A percentile compares a stretch with the other conserved stretches of the same genome.
Evolutionary conservation across 2,888 invertebrate species (phyloP).

Genomic region (Ecliptopera silaceata): DNA sequence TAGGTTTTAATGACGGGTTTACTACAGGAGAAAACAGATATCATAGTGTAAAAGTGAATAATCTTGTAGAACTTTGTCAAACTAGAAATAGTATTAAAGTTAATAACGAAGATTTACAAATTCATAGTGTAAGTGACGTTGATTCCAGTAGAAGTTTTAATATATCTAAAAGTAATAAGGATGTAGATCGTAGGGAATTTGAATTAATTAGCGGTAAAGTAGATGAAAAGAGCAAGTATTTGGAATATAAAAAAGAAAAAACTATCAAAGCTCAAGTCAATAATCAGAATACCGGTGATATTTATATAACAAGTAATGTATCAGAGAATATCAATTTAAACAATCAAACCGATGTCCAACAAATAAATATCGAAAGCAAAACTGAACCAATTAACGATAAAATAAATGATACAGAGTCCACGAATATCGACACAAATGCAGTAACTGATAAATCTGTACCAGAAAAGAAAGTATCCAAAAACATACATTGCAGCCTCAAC

Average conservation of each 20-base stretch:
- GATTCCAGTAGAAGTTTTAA: background rate
- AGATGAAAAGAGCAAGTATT: background rate
- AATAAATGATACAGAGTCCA: background rate
- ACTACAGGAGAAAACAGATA: background rate
- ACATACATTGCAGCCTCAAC: conserved; percentile 3
- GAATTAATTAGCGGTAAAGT: background rate
- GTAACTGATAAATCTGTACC: background rate
- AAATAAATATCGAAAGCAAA: background rate
- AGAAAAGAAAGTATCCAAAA: conserved; percentile 3
- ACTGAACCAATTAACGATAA: background rate
- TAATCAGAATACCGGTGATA: background rate
- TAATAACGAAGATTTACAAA: background rate
- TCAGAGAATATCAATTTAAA: background rate
- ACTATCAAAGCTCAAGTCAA: background rate
- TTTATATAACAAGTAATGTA: background rate
- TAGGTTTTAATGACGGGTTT: background rate
- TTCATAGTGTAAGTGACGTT: background rate
- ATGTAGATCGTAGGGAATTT: background rate
- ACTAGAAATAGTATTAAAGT: background rate
- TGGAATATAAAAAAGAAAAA: background rate
- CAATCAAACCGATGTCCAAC: background rate
- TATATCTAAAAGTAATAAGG: conserved; percentile 7
- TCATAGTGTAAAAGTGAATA: conserved; percentile 11
- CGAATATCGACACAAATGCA: background rate
- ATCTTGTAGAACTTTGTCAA: conserved; percentile 11